A percentile compares a stretch with the other conserved stretches of the same genome.
Evolutionary conservation across 2,797 vertebrate genomes (phyloP).

Genomic region (Hipposideros larvatus): DNA sequence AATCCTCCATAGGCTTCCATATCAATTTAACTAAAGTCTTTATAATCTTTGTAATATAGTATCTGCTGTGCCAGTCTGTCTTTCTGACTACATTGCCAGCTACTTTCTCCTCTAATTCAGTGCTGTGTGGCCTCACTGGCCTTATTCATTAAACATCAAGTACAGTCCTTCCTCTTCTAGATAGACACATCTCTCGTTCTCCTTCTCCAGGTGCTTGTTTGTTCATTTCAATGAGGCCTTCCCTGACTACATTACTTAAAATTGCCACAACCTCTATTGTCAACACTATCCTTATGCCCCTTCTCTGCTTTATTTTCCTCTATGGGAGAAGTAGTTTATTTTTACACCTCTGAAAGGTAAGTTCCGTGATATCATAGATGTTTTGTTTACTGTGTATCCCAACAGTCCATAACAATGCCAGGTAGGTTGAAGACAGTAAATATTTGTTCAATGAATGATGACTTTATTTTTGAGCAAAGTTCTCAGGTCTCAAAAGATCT

Average conservation of each 20-base stretch:
- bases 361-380: background rate
- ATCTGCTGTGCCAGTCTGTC: background rate
- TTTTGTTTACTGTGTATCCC: background rate
- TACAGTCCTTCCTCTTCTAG: background rate
- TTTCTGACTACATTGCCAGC: background rate
- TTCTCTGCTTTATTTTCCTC: background rate
- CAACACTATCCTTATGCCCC: background rate
- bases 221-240: background rate
- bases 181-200: background rate
- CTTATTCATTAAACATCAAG: background rate
- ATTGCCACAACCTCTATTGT: background rate
- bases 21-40: background rate
- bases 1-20: background rate
- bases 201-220: background rate
- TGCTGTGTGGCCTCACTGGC: background rate
- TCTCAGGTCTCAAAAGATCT: background rate
- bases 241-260: background rate
- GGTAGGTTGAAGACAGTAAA: background rate
- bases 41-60: background rate
- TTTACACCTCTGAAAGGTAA: background rate
- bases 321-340: background rate
- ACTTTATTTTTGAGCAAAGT: background rate
- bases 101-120: background rate
- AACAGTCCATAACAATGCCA: background rate
- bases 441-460: background rate